phyloP scores from a whole-genome alignment of 92 coral and sea anemone genomes.

The Paramuricea clavata region DNA sequence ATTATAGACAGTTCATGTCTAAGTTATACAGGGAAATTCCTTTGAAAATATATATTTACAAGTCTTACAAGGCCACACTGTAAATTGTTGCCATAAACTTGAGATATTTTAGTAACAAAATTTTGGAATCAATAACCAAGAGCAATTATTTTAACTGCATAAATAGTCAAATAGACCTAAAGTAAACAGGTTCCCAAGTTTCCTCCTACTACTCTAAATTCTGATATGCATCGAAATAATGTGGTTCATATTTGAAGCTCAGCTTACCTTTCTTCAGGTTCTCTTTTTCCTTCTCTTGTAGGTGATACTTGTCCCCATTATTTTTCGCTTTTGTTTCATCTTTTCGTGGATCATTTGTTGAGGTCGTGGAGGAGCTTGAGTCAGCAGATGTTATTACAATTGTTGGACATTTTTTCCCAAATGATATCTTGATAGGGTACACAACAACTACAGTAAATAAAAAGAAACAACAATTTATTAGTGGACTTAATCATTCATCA shows the following conservation, averaged over 20 bases:
- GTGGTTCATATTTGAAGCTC: constrained; percentile 23
- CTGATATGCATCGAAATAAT: constrained; percentile 5
- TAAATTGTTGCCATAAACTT: background rate
- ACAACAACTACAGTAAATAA: constrained; percentile 64
- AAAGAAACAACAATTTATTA: background rate
- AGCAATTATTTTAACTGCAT: constrained; percentile 5
- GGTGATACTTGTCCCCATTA: constrained; percentile 40
- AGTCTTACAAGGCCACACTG: background rate
- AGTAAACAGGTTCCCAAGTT: constrained; percentile 10
- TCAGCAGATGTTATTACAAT: constrained; percentile 54
- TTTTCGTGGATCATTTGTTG: constrained; percentile 51
- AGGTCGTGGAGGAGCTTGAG: constrained; percentile 37
- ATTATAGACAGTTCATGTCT: constrained; percentile 24
- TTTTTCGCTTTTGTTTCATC: constrained; percentile 51
- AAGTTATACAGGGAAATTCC: constrained; percentile 16
- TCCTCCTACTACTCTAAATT: constrained; percentile 10
- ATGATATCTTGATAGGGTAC: constrained; percentile 60
- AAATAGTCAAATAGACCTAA: constrained; percentile 1
- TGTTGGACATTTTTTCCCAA: constrained; percentile 64
- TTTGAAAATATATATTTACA: constrained; percentile 2
- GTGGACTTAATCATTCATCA: background rate
- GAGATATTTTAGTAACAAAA: constrained; percentile 32
- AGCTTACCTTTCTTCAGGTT: constrained; percentile 60
- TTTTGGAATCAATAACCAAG: constrained; percentile 32
- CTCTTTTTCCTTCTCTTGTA: constrained; percentile 56